A percentile compares a stretch with the other conserved stretches of the same genome.
phyloP scores from a whole-genome alignment of 2,797 vertebrate genomes.

The Otus scops region DNA sequence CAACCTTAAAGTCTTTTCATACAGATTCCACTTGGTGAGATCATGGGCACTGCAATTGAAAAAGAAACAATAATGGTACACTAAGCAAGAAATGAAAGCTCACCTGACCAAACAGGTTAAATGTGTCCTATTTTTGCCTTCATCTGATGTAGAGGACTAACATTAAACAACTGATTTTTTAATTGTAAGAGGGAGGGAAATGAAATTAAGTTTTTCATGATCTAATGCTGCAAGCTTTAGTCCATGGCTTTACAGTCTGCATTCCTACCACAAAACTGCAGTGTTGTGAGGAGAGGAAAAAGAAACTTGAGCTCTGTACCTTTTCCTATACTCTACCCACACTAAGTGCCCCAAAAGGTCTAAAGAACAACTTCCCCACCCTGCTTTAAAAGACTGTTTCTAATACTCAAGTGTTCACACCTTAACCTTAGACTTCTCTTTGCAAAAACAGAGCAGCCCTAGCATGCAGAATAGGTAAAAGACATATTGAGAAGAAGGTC shows the following conservation, averaged over 20 bases:
- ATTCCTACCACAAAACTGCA: background rate
- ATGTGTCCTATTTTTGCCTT: background rate
- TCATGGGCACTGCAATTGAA: conserved; percentile 82
- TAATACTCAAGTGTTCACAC: background rate
- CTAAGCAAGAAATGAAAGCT: background rate
- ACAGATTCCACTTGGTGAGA: conserved; percentile 82
- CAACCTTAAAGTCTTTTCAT: conserved; percentile 79
- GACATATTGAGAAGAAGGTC: background rate
- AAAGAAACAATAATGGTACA: background rate
- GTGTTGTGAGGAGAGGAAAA: background rate
- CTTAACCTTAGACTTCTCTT: background rate
- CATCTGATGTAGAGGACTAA: background rate
- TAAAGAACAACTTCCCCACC: background rate
- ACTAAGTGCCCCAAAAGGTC: background rate
- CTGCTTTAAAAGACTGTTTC: background rate
- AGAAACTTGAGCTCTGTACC: background rate
- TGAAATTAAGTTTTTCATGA: background rate
- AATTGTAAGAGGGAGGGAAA: background rate
- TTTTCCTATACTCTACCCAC: background rate
- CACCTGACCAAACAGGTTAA: background rate
- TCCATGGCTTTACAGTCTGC: background rate
- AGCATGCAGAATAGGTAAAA: background rate
- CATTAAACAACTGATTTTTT: background rate
- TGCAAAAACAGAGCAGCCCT: background rate
- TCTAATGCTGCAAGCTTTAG: background rate